Evolutionary conservation across 2,888 invertebrate genomes (phyloP).

Genomic region (Thereva unica): DNA sequence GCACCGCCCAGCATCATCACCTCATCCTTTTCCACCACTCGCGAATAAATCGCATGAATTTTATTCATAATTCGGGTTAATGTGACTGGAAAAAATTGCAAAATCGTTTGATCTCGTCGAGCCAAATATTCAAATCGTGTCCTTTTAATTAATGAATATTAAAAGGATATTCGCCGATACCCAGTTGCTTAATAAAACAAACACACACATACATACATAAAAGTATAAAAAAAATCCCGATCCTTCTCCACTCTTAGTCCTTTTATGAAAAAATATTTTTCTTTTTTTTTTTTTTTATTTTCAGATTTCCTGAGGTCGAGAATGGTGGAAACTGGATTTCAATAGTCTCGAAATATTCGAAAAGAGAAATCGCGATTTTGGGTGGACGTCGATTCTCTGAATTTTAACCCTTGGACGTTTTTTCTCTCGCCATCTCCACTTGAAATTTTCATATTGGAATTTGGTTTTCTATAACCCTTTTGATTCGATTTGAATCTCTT

Average conservation of each 20-base stretch:
- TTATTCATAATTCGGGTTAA: slow-evolving; percentile 25
- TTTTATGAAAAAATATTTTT: neutral
- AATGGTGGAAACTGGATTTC: too few species aligned
- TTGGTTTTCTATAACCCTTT: too few species aligned
- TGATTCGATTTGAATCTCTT: too few species aligned
- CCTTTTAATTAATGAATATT: slow-evolving; percentile 36
- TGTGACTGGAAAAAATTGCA: slow-evolving; percentile 35
- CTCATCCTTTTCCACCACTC: too few species aligned
- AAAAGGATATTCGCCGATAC: slow-evolving; percentile 28
- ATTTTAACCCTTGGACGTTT: too few species aligned
- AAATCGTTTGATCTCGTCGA: slow-evolving; percentile 33
- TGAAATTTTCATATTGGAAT: too few species aligned
- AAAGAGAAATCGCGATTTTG: too few species aligned
- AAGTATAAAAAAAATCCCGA: neutral
- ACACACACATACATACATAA: too few species aligned
- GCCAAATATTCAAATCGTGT: slow-evolving; percentile 33
- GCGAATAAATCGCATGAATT: neutral
- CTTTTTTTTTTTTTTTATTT: neutral
- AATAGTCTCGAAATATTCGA: too few species aligned
- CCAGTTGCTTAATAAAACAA: neutral
- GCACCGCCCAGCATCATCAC: too few species aligned
- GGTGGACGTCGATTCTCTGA: too few species aligned
- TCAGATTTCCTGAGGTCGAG: neutral
- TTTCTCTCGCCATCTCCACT: too few species aligned
- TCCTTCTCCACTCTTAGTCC: neutral